phyloP scores from a whole-genome alignment of 2,888 invertebrate species.

The Zootermopsis nevadensis region DNA sequence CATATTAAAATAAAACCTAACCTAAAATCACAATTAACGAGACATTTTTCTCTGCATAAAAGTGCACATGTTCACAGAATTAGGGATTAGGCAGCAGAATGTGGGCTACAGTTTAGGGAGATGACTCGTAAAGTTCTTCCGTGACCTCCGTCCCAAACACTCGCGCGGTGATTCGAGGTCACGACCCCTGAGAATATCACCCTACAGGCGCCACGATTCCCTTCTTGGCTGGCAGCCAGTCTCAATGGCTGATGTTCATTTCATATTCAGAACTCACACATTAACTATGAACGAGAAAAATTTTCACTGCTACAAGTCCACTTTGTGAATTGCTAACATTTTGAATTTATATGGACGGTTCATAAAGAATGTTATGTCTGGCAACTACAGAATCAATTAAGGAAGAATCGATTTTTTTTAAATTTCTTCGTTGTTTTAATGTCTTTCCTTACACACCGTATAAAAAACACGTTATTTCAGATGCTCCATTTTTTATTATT shows the following conservation, averaged over 20 bases:
- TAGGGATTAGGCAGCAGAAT: slow-evolving; percentile 10
- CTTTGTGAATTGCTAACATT: background rate
- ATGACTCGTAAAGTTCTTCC: background rate
- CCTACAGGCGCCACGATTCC: slow-evolving; percentile 28
- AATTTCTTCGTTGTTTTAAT: no score
- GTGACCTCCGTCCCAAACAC: slow-evolving; percentile 4
- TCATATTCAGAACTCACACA: background rate
- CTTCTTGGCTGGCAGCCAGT: slow-evolving; percentile 40
- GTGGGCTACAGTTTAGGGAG: slow-evolving; percentile 9
- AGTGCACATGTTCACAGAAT: background rate
- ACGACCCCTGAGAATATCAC: slow-evolving; percentile 33
- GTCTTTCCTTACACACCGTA: no score
- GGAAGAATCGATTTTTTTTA: no score
- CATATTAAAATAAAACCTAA: no score
- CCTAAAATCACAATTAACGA: no score
- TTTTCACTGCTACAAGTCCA: background rate
- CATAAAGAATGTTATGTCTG: no score
- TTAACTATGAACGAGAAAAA: background rate
- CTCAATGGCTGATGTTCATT: slow-evolving; percentile 19
- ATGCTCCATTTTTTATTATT: no score
- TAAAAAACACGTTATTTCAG: no score
- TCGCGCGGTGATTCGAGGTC: slow-evolving; percentile 29
- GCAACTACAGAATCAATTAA: no score
- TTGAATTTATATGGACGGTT: no score
- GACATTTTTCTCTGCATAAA: no score